Percentiles rank a stretch among this genome's conserved stretches.
Evolutionary conservation across 2,797 vertebrate genomes (phyloP).

Genomic region (Furcifer pardalis): DNA sequence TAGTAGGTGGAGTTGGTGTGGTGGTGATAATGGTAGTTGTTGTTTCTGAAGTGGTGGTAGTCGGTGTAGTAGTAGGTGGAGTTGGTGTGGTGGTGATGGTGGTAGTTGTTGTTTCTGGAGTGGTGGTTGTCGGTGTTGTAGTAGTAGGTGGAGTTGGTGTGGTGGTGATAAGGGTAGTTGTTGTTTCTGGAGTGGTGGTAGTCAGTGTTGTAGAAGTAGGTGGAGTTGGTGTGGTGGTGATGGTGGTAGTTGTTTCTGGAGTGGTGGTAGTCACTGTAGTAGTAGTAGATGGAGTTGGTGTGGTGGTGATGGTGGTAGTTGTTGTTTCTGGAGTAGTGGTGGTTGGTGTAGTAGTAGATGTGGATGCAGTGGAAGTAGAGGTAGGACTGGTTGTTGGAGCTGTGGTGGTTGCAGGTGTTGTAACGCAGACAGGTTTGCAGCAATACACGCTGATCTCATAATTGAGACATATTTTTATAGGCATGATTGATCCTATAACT

Average conservation of each 20-base stretch:
- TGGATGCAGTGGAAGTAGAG: rapidly evolving
- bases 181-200: neutral
- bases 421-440: neutral
- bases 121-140: rapidly evolving
- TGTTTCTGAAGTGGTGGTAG: no score
- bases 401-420: neutral
- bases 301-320: rapidly evolving
- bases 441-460: conserved; percentile 67
- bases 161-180: neutral
- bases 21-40: neutral
- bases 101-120: neutral
- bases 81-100: rapidly evolving
- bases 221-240: neutral
- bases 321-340: rapidly evolving
- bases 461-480: conserved; percentile 39
- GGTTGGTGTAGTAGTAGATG: neutral
- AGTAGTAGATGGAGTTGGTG: neutral
- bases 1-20: neutral
- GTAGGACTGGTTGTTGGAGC: neutral
- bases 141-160: rapidly evolving
- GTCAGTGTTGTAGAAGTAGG: rapidly evolving
- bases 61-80: neutral
- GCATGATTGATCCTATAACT: rapidly evolving
- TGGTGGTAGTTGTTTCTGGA: neutral
- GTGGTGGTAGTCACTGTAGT: neutral